Conservation (phyloP, 2,113 vertebrate species). For the Caloenas nicobarica region DNA sequence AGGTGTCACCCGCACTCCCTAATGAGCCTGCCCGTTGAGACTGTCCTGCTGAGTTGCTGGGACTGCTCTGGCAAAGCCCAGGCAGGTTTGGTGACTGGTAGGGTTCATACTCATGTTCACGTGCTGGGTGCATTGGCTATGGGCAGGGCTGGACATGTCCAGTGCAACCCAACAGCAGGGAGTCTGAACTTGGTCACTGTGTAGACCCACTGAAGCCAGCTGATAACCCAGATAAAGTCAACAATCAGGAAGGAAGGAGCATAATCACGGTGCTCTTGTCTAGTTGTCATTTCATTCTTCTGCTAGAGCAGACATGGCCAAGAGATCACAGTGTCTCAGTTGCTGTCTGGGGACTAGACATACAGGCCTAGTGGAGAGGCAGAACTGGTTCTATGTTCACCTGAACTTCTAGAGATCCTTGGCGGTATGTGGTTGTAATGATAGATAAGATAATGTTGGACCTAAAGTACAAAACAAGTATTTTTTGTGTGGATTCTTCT, state of each 20-base stretch:
- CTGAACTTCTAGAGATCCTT: neutral
- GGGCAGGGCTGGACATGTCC: neutral
- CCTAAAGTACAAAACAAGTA: neutral
- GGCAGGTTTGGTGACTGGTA: neutral
- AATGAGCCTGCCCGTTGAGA: neutral
- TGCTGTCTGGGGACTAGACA: neutral
- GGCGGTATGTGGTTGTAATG: neutral
- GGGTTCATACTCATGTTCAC: neutral
- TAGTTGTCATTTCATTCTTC: neutral
- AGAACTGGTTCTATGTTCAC: neutral
- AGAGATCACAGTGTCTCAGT: neutral
- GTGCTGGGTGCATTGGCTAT: rapidly evolving
- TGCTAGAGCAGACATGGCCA: neutral
- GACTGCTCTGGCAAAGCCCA: neutral
- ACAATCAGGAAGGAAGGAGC: neutral
- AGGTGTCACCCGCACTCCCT: too few species aligned
- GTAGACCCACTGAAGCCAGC: neutral
- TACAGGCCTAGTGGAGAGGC: rapidly evolving
- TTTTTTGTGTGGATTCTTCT: neutral
- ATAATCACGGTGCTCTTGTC: neutral
- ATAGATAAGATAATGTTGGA: neutral
- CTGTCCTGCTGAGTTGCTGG: neutral
- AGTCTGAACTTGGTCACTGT: neutral
- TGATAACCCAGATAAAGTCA: neutral
- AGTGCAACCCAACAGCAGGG: neutral